These are phyloP conservation scores for Eurystomus gularis DNA, from an alignment of 2,113 vertebrate species.

Conservation along the genomic window DNA sequence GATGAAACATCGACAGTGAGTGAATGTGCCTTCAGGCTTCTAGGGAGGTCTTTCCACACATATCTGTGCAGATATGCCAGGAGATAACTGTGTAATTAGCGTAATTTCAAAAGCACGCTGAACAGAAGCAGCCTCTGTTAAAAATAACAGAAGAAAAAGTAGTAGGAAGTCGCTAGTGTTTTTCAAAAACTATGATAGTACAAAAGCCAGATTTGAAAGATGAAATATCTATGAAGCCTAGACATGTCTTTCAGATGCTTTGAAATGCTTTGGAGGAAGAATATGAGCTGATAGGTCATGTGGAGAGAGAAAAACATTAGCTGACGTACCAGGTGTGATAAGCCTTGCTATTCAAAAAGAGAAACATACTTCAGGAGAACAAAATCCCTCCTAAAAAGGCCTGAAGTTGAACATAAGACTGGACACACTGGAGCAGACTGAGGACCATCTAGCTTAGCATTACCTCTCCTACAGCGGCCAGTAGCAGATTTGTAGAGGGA, in stretches of 20 bases:
- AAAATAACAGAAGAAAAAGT: neutral
- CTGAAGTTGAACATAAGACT: neutral
- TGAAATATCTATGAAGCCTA: neutral
- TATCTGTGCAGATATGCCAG: neutral
- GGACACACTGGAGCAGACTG: neutral
- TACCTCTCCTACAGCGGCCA: neutral
- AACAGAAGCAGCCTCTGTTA: neutral
- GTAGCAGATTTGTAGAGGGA: neutral
- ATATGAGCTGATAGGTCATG: neutral
- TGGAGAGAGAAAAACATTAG: neutral
- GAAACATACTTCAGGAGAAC: neutral
- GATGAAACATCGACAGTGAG: neutral
- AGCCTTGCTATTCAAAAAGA: neutral
- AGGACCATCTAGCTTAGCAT: neutral
- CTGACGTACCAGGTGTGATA: neutral
- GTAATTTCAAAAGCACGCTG: neutral
- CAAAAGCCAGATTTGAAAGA: neutral
- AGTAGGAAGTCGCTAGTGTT: neutral
- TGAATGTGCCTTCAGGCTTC: neutral
- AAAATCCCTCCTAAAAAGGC: neutral
- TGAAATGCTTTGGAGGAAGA: neutral
- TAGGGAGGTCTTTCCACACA: neutral
- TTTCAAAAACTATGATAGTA: neutral
- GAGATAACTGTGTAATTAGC: neutral
- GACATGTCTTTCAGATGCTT: neutral